Evolutionary conservation across 2,888 invertebrate species (phyloP).

Genomic region (Xylocampa areola): DNA sequence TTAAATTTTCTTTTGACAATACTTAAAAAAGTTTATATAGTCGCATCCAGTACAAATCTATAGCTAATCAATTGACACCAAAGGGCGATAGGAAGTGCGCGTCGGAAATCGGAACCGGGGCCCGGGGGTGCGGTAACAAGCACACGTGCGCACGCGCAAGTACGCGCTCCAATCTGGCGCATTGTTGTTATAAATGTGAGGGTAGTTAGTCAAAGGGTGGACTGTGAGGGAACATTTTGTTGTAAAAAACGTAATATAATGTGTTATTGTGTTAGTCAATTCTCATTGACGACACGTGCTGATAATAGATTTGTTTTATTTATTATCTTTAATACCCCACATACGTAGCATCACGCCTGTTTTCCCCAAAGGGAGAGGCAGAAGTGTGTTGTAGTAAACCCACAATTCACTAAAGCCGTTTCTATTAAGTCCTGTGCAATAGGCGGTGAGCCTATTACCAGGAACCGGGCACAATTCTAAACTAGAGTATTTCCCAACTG

Average conservation of each 20-base stretch:
- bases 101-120: constrained; percentile 68
- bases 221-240: constrained; percentile 16
- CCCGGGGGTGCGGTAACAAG: constrained; percentile 57
- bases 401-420: too few species aligned
- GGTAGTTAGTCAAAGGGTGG: constrained; percentile 48
- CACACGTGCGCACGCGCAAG: constrained; percentile 64
- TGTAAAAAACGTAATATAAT: background rate
- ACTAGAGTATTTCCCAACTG: too few species aligned
- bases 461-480: too few species aligned
- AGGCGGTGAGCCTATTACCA: too few species aligned
- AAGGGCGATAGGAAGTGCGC: constrained; percentile 67
- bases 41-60: constrained; percentile 49
- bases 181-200: constrained; percentile 44
- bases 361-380: too few species aligned
- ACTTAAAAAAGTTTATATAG: constrained; percentile 12
- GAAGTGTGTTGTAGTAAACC: too few species aligned
- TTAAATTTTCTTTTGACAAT: too few species aligned
- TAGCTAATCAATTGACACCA: constrained; percentile 63
- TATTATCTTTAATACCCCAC: too few species aligned
- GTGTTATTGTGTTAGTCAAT: background rate
- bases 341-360: too few species aligned
- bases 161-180: constrained; percentile 59
- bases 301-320: background rate
- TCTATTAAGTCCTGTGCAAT: too few species aligned
- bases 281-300: constrained; percentile 29